Base-by-base conservation (phyloP, 1,140 invertebrate genomes). In the Ooceraea biroi region DNA sequence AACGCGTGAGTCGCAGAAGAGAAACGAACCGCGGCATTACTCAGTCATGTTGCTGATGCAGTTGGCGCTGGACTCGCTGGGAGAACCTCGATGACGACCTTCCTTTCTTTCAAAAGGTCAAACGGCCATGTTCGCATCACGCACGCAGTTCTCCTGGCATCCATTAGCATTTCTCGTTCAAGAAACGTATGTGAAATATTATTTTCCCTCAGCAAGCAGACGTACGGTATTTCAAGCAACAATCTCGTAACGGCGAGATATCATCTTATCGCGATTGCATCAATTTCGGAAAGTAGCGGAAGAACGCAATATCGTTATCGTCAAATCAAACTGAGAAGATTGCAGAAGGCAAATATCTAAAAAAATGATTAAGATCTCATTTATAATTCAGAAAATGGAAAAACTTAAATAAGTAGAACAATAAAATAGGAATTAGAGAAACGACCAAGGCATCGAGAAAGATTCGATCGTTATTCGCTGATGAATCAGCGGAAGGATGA, bases 21-120 rank as follows among this genome's bases (percentile, higher is more conserved):
- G 76, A 71, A 80, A 58, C 65, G 50, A 57, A 48, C 44, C 36
- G 36, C 55, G 41, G 52, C 63, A 57, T 71, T 68, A 69, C 36
- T 78, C 65, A 57, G 50, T 80, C 76, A 22, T 80, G 12, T 30
- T 46, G 76, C 57, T 46, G 69, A 85, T 76, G 86, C 57, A 71
- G 63, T 52, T 57, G 55, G 48, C 61, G 58, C 61, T 74, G 41
- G 27, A 80, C 82, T 76, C 48, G 17, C 30, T 22, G 69, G 17
- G 68, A 84, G 30, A 80, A 30, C 73, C 66, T 10, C 60, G 46
- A 63, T 61, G 52, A 30, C 82, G 85, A 87, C 87, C 89, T 91
- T 91, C 89, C 89, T 90, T 91, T 88, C 85, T 84, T 89, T 89
- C 41, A 61, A 91, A 91, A 91, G 89, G 90, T 91, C 89, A 91